These are phyloP conservation scores for Chymomyza caudatula DNA, from an alignment of 2,888 invertebrate genomes.

Conservation along the genomic window DNA sequence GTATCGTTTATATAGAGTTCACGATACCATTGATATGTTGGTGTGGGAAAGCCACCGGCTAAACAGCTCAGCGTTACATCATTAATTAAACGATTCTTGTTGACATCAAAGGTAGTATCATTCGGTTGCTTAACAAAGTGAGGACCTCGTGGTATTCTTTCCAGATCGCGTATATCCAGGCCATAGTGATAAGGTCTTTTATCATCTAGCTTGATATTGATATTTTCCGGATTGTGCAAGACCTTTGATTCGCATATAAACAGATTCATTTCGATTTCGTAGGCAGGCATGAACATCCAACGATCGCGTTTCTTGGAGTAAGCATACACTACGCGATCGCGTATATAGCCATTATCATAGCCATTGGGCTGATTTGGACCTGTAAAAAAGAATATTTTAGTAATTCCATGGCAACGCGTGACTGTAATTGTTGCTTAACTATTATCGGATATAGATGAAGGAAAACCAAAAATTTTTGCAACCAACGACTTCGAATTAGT, in stretches of 20 bases:
- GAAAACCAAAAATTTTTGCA: too few species aligned
- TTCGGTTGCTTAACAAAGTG: slow-evolving; percentile 91
- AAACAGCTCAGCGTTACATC: slow-evolving; percentile 89
- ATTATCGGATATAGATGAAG: too few species aligned
- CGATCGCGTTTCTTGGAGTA: slow-evolving; percentile 85
- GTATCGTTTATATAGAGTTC: slow-evolving; percentile 91
- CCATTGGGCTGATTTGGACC: slow-evolving; percentile 65
- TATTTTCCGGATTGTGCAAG: slow-evolving; percentile 80
- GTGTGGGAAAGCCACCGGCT: slow-evolving; percentile 92
- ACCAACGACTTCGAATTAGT: too few species aligned
- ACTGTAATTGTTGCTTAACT: too few species aligned
- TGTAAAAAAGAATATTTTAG: slow-evolving; percentile 13
- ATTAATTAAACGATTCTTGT: slow-evolving; percentile 83
- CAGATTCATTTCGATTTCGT: slow-evolving; percentile 86
- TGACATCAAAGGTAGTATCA: slow-evolving; percentile 90
- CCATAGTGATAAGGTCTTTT: slow-evolving; percentile 92
- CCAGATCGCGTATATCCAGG: slow-evolving; percentile 87
- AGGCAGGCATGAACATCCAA: slow-evolving; percentile 91
- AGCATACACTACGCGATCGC: slow-evolving; percentile 89
- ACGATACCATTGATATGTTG: slow-evolving; percentile 92
- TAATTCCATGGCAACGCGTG: too few species aligned
- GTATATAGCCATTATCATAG: slow-evolving; percentile 78
- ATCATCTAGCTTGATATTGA: slow-evolving; percentile 86
- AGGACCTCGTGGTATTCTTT: slow-evolving; percentile 91
- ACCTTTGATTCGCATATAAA: slow-evolving; percentile 88